Evolutionary conservation across 2,888 invertebrate species (phyloP).

Genomic region (Idaea aversata): DNA sequence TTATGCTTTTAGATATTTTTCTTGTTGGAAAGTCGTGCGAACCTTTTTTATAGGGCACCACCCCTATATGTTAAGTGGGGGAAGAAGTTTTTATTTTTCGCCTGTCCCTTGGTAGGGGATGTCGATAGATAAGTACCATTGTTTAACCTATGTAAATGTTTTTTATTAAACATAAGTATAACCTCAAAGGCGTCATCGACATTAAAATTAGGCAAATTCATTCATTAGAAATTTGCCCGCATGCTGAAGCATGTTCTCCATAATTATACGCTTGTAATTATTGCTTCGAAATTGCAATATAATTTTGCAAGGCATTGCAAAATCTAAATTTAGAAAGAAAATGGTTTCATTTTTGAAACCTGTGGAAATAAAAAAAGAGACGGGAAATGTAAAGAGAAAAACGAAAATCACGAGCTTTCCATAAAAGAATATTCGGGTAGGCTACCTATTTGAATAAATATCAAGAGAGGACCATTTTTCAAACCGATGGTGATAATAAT

Average conservation of each 20-base stretch:
- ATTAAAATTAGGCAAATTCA: constrained; percentile 12
- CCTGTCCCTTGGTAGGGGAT: too few relatives aligned
- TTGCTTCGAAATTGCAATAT: constrained; percentile 12
- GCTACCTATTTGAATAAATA: constrained; percentile 72
- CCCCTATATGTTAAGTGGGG: too few relatives aligned
- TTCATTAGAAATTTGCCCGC: constrained; percentile 12
- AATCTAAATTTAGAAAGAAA: background rate
- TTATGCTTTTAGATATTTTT: too few relatives aligned
- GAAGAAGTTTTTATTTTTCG: too few relatives aligned
- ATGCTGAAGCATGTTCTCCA: constrained; percentile 14
- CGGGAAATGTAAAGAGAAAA: constrained; percentile 37
- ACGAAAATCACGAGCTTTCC: constrained; percentile 49
- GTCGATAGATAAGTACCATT: too few relatives aligned
- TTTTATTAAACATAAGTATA: background rate
- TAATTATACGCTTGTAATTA: constrained; percentile 16
- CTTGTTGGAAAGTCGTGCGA: too few relatives aligned
- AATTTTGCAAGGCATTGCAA: constrained; percentile 10
- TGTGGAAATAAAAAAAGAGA: constrained; percentile 33
- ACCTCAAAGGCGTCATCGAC: constrained; percentile 1
- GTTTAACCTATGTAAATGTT: background rate
- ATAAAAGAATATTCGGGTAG: constrained; percentile 54
- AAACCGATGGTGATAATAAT: constrained; percentile 73
- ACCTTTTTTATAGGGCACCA: too few relatives aligned
- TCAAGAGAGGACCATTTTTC: constrained; percentile 69
- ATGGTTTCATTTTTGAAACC: constrained; percentile 17